Percentiles rank a stretch among this genome's conserved stretches.
phyloP scores from a whole-genome alignment of 2,113 vertebrate genomes.

The Sarotherodon lohbergeri region DNA sequence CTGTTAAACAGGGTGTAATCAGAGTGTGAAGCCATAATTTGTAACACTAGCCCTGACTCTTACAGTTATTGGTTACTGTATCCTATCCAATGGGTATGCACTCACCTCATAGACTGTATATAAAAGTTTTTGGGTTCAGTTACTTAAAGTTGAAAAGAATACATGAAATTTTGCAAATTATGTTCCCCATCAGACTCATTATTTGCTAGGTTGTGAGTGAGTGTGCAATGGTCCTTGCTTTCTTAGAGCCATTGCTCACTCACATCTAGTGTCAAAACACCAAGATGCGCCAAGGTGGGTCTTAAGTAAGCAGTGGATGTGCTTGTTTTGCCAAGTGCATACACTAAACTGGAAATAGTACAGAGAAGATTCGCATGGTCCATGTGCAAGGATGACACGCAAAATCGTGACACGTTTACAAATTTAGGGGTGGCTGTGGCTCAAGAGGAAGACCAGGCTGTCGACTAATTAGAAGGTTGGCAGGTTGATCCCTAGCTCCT shows the following conservation, averaged over 20 bases:
- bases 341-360: not conserved
- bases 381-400: not conserved
- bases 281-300: not conserved
- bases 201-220: not conserved
- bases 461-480: not conserved
- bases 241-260: not conserved
- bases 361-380: not conserved
- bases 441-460: not conserved
- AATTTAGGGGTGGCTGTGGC: not conserved
- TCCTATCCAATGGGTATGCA: not conserved
- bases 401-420: not conserved
- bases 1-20: not conserved
- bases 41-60: not conserved
- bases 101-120: not conserved
- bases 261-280: not conserved
- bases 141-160: not conserved
- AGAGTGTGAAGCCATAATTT: not conserved
- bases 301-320: not conserved
- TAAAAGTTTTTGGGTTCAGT: not conserved
- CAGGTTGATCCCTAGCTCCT: not conserved
- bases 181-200: not conserved
- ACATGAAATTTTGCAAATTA: not conserved
- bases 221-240: accelerated
- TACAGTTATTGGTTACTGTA: not conserved
- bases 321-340: not conserved